Conservation (phyloP, 2,888 invertebrate genomes). For the Ctenicera cuprea region DNA sequence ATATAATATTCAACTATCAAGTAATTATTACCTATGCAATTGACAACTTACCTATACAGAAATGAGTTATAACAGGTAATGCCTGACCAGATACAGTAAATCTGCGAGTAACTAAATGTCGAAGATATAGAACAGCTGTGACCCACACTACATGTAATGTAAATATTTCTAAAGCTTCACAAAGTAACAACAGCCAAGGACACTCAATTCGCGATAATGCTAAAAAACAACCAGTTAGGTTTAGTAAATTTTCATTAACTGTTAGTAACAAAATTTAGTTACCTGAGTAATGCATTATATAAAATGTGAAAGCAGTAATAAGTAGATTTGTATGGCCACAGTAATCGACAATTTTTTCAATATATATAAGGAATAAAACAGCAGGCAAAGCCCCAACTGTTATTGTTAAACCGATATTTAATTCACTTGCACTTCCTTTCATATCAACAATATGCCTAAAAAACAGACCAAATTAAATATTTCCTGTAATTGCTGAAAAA, state of each 20-base stretch:
- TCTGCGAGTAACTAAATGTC: conserved; percentile 87
- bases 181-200: conserved; percentile 80
- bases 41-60: conserved; percentile 78
- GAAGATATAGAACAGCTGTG: conserved; percentile 85
- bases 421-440: conserved; percentile 73
- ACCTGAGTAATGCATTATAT: conserved; percentile 86
- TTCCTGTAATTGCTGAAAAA: too few species aligned
- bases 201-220: conserved; percentile 77
- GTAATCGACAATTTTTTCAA: conserved; percentile 89
- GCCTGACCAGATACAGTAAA: conserved; percentile 87
- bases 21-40: not conserved
- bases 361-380: conserved; percentile 83
- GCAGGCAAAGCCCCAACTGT: conserved; percentile 83
- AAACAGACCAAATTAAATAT: conserved; percentile 31
- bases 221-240: conserved; percentile 60
- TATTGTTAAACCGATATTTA: conserved; percentile 80
- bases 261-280: too few species aligned
- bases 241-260: too few species aligned
- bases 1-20: conserved; percentile 15
- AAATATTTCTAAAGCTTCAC: conserved; percentile 84
- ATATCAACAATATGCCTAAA: conserved; percentile 79
- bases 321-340: conserved; percentile 89
- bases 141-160: conserved; percentile 87
- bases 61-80: conserved; percentile 85
- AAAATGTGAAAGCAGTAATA: conserved; percentile 87